Evolutionary conservation across 2,113 vertebrate genomes (phyloP).

Genomic region (Taurulus bubalis): DNA sequence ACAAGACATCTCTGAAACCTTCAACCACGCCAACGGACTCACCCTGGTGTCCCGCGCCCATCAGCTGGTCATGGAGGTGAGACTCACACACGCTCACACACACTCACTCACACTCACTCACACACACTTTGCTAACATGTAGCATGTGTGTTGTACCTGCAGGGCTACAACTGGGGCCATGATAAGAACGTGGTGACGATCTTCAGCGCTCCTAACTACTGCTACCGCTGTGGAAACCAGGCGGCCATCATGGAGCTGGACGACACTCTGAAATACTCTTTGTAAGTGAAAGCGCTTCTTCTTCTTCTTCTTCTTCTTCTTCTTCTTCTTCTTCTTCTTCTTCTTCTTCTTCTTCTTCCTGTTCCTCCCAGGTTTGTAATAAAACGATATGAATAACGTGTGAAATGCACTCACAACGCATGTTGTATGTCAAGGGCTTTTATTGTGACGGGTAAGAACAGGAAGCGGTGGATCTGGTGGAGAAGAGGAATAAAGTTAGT

Average conservation of each 20-base stretch:
- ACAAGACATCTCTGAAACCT: slow-evolving; percentile 83
- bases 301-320: too few species aligned
- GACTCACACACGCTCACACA: not conserved
- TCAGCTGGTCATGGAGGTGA: slow-evolving; percentile 84
- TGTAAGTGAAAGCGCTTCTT: slow-evolving; percentile 54
- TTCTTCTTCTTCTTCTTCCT: too few species aligned
- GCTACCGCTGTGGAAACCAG: slow-evolving; percentile 84
- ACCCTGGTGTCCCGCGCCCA: slow-evolving; percentile 83
- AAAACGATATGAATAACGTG: too few species aligned
- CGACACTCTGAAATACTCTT: slow-evolving; percentile 84
- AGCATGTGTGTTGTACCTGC: not conserved
- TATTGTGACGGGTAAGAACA: not conserved
- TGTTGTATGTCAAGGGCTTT: not conserved
- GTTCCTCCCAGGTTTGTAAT: too few species aligned
- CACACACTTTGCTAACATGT: not conserved
- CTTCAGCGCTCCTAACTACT: slow-evolving; percentile 84
- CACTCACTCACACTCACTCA: too few species aligned
- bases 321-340: too few species aligned
- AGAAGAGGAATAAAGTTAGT: too few species aligned
- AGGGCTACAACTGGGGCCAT: slow-evolving; percentile 84
- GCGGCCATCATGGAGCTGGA: slow-evolving; percentile 85
- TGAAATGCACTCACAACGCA: too few species aligned
- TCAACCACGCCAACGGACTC: slow-evolving; percentile 84
- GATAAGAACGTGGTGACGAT: slow-evolving; percentile 84
- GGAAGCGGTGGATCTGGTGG: not conserved